A percentile compares a stretch with the other conserved stretches of the same genome.
phyloP scores from a whole-genome alignment of 2,113 vertebrate species.

The Stegastes partitus region DNA sequence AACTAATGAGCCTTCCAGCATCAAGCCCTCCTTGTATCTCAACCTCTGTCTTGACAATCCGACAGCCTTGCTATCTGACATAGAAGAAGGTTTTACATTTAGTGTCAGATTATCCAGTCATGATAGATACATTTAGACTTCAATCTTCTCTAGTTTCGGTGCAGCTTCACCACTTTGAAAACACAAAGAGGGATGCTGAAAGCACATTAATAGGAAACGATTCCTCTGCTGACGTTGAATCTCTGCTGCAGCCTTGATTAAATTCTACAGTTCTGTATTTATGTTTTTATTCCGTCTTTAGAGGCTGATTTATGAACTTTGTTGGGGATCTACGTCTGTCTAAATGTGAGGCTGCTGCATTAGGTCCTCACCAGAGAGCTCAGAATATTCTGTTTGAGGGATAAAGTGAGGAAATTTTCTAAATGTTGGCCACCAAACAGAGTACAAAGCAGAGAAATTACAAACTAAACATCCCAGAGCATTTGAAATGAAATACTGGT shows the following conservation, averaged over 20 bases:
- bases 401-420: not conserved
- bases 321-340: not conserved
- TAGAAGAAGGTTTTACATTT: too few species aligned
- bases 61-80: too few species aligned
- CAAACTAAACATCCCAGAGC: not conserved
- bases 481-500: conserved; percentile 8
- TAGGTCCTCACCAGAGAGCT: not conserved
- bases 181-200: not conserved
- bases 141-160: not conserved
- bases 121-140: not conserved
- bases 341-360: not conserved
- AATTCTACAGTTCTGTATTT: not conserved
- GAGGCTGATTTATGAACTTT: not conserved
- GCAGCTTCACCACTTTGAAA: not conserved
- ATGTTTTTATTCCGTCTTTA: not conserved
- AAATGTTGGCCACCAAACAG: not conserved
- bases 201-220: not conserved
- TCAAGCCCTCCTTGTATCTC: too few species aligned
- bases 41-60: too few species aligned
- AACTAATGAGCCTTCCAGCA: too few species aligned
- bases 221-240: not conserved
- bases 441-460: not conserved
- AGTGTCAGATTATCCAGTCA: too few species aligned
- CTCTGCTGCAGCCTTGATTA: not conserved
- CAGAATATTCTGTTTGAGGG: conserved; percentile 13